These are phyloP conservation scores for Ptilonorhynchus violaceus DNA, from an alignment of 2,113 vertebrate species.

Conservation along the genomic window DNA sequence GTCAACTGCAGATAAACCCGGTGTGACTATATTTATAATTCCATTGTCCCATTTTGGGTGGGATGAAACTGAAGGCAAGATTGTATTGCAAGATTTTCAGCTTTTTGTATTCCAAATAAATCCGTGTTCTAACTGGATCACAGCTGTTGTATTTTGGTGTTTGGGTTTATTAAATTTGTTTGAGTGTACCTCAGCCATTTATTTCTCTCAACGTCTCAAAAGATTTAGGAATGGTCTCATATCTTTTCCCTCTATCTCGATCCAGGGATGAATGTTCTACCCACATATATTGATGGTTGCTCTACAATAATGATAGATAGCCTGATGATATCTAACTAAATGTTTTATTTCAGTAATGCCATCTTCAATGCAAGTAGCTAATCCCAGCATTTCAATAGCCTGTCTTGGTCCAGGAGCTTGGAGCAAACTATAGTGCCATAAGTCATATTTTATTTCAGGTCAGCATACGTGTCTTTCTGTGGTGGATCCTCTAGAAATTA, in stretches of 20 bases:
- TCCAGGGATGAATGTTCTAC: neutral
- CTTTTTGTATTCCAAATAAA: neutral
- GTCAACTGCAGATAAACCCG: neutral
- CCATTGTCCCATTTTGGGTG: neutral
- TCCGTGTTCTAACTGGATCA: neutral
- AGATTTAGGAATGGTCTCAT: neutral
- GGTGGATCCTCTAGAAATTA: neutral
- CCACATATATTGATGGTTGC: neutral
- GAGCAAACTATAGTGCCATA: neutral
- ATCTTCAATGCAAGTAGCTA: neutral
- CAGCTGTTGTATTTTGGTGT: neutral
- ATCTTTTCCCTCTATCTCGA: neutral
- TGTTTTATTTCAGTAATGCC: neutral
- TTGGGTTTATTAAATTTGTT: neutral
- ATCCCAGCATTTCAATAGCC: neutral
- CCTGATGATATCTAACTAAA: neutral
- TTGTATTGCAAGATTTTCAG: neutral
- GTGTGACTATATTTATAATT: neutral
- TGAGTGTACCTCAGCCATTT: neutral
- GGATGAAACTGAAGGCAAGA: neutral
- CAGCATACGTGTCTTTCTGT: fast-evolving
- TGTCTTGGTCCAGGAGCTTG: neutral
- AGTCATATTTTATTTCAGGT: neutral
- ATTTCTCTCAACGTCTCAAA: neutral
- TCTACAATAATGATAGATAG: neutral